Percentiles rank a stretch among this genome's conserved stretches.
Conservation (phyloP, 2,888 invertebrate species). For the Gari tellinella region DNA sequence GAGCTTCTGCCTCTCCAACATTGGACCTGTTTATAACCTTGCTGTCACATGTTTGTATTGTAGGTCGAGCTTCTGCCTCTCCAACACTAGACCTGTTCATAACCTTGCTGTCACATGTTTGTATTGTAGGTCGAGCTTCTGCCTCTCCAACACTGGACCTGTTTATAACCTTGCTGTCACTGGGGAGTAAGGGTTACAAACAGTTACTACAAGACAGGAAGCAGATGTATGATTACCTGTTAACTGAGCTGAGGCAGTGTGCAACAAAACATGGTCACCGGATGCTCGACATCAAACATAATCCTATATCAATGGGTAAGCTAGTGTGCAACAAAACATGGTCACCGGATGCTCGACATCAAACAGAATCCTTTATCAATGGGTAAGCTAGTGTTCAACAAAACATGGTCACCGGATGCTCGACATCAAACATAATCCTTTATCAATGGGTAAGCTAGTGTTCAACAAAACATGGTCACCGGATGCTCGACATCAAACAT, state of each 20-base stretch:
- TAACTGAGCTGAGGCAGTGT: slow-evolving; percentile 86
- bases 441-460: slow-evolving; percentile 86
- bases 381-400: slow-evolving; percentile 86
- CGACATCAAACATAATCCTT: slow-evolving; percentile 88
- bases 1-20: slow-evolving; percentile 90
- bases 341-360: no score
- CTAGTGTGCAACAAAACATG: no score
- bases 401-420: slow-evolving; percentile 87
- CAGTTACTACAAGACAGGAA: slow-evolving; percentile 87
- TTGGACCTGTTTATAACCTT: slow-evolving; percentile 92
- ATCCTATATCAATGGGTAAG: slow-evolving; percentile 90
- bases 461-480: slow-evolving; percentile 87
- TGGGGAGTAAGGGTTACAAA: slow-evolving; percentile 89
- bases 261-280: slow-evolving; percentile 87
- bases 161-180: slow-evolving; percentile 90
- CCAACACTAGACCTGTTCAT: slow-evolving; percentile 91
- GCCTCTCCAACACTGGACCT: slow-evolving; percentile 90
- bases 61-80: slow-evolving; percentile 90
- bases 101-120: slow-evolving; percentile 86
- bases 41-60: slow-evolving; percentile 84
- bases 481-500: slow-evolving; percentile 87
- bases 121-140: slow-evolving; percentile 88
- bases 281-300: slow-evolving; percentile 87
- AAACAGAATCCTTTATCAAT: slow-evolving; percentile 86
- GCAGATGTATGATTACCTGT: slow-evolving; percentile 88